These are phyloP conservation scores for Gryllus longicercus DNA, from an alignment of 2,888 invertebrate genomes.

Conservation along the genomic window DNA sequence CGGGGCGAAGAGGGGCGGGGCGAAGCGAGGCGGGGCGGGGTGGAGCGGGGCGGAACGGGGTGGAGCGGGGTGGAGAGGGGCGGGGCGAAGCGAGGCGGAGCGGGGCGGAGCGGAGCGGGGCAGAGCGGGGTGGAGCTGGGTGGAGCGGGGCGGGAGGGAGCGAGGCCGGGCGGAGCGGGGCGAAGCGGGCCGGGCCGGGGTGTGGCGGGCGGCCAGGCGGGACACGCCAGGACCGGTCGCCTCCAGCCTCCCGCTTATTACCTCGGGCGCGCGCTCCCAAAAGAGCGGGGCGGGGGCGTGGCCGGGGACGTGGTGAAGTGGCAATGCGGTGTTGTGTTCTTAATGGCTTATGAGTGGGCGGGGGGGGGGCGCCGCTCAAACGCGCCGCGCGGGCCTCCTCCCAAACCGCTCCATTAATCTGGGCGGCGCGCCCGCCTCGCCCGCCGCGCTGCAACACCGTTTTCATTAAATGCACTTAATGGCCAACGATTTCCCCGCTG, in stretches of 20 bases:
- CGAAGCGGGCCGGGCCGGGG: too few relatives aligned
- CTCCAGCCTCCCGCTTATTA: background rate
- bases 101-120: too few relatives aligned
- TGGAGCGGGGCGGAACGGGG: too few relatives aligned
- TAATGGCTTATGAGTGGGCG: background rate
- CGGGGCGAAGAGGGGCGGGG: too few relatives aligned
- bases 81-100: too few relatives aligned
- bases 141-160: too few relatives aligned
- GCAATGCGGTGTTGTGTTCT: background rate
- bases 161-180: too few relatives aligned
- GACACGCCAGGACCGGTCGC: background rate
- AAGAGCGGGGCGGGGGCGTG: background rate
- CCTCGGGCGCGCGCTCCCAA: background rate
- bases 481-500: background rate
- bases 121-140: too few relatives aligned
- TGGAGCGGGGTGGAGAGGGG: too few relatives aligned
- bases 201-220: background rate
- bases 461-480: constrained; percentile 10
- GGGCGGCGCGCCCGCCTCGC: background rate
- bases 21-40: too few relatives aligned
- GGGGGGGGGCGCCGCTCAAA: background rate
- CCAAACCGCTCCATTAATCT: constrained; percentile 8
- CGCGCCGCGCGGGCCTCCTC: background rate
- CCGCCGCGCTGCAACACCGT: background rate
- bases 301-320: background rate